These are phyloP conservation scores for Himalopsyche kuldschensis DNA, from an alignment of 2,888 invertebrate species.

Conservation along the genomic window DNA sequence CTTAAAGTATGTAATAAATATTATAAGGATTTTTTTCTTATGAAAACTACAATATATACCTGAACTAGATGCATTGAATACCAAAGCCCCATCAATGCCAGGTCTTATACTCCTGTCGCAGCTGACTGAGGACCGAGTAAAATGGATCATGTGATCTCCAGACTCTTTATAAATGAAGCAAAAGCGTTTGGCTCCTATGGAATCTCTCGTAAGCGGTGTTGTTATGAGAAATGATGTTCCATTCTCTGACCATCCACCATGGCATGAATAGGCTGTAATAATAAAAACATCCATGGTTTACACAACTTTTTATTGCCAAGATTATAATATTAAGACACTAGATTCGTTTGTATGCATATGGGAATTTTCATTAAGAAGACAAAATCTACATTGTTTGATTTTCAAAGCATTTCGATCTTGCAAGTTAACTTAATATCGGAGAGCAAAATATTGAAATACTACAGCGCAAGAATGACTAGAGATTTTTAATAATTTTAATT, in stretches of 20 bases:
- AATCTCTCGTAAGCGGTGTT: slow-evolving; percentile 69
- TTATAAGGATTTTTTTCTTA: too few species aligned
- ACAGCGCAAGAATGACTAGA: neutral
- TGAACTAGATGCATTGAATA: slow-evolving; percentile 71
- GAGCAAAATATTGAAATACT: too few species aligned
- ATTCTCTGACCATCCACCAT: slow-evolving; percentile 87
- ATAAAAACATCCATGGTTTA: neutral
- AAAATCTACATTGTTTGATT: too few species aligned
- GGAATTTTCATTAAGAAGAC: too few species aligned
- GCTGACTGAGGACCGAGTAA: slow-evolving; percentile 65
- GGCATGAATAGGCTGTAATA: slow-evolving; percentile 80
- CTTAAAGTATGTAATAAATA: too few species aligned
- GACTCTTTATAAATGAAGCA: slow-evolving; percentile 77
- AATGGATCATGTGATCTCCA: slow-evolving; percentile 53
- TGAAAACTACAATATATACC: slow-evolving; percentile 53
- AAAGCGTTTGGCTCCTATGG: slow-evolving; percentile 68
- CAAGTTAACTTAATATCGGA: too few species aligned
- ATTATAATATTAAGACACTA: too few species aligned
- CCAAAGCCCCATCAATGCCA: slow-evolving; percentile 59
- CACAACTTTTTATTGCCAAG: too few species aligned
- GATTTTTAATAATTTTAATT: too few species aligned
- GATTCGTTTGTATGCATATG: too few species aligned
- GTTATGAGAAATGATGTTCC: slow-evolving; percentile 85
- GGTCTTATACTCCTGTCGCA: slow-evolving; percentile 62
- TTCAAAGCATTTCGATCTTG: too few species aligned